Percentiles rank a stretch among this genome's conserved stretches.
phyloP scores from a whole-genome alignment of 2,888 invertebrate species.

The Mythimna albipuncta region DNA sequence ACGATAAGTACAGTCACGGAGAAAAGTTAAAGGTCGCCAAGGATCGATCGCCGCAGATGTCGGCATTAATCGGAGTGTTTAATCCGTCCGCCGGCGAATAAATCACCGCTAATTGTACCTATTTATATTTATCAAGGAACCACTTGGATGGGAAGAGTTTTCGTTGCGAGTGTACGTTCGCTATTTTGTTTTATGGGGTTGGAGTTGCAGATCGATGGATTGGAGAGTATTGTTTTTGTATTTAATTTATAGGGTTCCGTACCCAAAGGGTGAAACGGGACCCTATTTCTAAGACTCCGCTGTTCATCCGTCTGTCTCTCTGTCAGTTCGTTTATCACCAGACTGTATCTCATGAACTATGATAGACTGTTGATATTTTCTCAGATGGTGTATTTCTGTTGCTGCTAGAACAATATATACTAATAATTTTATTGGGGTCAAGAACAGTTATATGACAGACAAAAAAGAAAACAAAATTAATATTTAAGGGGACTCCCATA shows the following conservation, averaged over 20 bases:
- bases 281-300: no score
- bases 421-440: no score
- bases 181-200: conserved; percentile 46
- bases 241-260: neutral
- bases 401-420: no score
- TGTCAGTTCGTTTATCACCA: no score
- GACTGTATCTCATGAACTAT: no score
- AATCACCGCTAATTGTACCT: conserved; percentile 86
- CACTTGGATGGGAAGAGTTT: conserved; percentile 72
- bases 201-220: neutral
- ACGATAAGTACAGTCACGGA: conserved; percentile 84
- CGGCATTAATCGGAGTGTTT: conserved; percentile 87
- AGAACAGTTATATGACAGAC: no score
- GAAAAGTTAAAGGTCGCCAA: conserved; percentile 85
- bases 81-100: conserved; percentile 84
- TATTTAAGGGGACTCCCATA: no score
- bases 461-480: no score
- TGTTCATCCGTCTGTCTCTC: no score
- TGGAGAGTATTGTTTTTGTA: neutral
- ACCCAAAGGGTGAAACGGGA: no score
- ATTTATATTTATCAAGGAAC: conserved; percentile 87
- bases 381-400: no score
- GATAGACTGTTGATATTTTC: no score
- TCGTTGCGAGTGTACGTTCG: conserved; percentile 72
- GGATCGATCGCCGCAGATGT: conserved; percentile 87